phyloP scores from a whole-genome alignment of 2,113 vertebrate species.

The chimpanzee (Pan troglodytes) region NHGRI_mPanTro3-v2.1_pri NC_072412.2:21138001-21138500 shows the following conservation, averaged over 20 bases:
- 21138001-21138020: too few relatives aligned
- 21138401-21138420: neutral
- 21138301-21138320: neutral
- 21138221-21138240: neutral
- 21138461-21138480: fast-evolving
- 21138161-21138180: neutral
- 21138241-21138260: neutral
- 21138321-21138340: neutral
- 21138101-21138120: too few relatives aligned
- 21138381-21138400: neutral
- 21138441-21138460: neutral
- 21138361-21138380: neutral
- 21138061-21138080: too few relatives aligned
- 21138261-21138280: neutral
- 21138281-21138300: neutral
- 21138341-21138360: neutral
- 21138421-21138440: neutral
- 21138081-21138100: too few relatives aligned
- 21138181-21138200: neutral
- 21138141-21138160: fast-evolving
- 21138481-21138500: neutral
- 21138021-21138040: too few relatives aligned
- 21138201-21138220: neutral
- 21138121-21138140: too few relatives aligned
- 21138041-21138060: too few relatives aligned